Conservation (phyloP, 2,888 invertebrate genomes). For the Opisthograptis luteolata region DNA sequence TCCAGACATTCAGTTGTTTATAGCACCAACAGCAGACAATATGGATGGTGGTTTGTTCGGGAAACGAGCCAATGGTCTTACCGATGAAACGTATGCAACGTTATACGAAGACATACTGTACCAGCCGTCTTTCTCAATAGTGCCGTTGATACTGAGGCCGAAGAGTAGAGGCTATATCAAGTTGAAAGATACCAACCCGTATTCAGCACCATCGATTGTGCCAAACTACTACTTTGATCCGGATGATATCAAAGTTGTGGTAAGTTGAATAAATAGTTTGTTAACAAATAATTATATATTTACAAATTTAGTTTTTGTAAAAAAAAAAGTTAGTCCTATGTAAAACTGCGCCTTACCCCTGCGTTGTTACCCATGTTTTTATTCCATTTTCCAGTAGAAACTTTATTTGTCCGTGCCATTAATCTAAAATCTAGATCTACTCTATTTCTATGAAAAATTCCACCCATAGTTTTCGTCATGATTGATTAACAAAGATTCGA, state of each 20-base stretch:
- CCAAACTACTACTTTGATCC: conserved; percentile 93
- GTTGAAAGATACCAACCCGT: conserved; percentile 88
- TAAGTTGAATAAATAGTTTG: no score
- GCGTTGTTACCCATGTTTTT: no score
- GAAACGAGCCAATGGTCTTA: conserved; percentile 87
- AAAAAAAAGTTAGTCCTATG: no score
- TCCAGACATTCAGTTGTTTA: conserved; percentile 92
- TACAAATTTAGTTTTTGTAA: no score
- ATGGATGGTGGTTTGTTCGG: conserved; percentile 91
- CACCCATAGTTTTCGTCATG: no score
- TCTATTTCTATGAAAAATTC: no score
- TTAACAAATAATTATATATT: no score
- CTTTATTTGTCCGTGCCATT: no score
- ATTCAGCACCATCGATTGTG: conserved; percentile 91
- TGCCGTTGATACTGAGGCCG: conserved; percentile 89
- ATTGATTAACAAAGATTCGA: no score
- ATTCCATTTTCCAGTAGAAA: no score
- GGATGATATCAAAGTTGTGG: conserved; percentile 88
- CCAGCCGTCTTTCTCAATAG: conserved; percentile 87
- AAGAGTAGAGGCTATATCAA: conserved; percentile 88
- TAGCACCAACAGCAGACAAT: conserved; percentile 90
- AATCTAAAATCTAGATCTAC: no score
- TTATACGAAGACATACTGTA: conserved; percentile 89
- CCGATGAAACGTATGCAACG: conserved; percentile 87
- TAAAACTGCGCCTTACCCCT: no score